A percentile compares a stretch with the other conserved stretches of the same genome.
These are phyloP conservation scores for Lasioglossum lativentre DNA, from an alignment of 2,888 invertebrate genomes.

Conservation along the genomic window DNA sequence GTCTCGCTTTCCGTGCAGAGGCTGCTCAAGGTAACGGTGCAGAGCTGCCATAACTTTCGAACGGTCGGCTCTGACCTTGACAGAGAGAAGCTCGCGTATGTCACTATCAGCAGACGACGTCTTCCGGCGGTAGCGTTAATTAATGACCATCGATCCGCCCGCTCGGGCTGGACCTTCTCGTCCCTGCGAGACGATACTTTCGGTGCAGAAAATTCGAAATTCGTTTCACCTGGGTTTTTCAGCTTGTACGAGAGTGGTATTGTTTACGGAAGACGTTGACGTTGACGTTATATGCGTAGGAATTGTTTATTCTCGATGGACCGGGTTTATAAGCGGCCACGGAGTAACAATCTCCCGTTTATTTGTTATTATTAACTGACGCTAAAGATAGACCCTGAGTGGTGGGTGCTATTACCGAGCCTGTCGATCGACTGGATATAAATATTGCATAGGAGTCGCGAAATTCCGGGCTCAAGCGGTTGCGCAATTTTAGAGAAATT, in stretches of 20 bases:
- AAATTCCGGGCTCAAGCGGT: background rate
- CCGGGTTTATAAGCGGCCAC: background rate
- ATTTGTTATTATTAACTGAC: slow-evolving; percentile 6
- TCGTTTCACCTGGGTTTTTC: slow-evolving; percentile 42
- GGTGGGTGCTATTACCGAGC: background rate
- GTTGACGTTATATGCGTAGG: background rate
- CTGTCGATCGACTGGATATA: background rate
- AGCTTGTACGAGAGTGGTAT: background rate
- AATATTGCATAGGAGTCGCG: background rate
- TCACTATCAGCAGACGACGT: slow-evolving; percentile 49
- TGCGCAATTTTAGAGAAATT: background rate
- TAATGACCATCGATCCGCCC: slow-evolving; percentile 71
- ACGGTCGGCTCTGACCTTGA: slow-evolving; percentile 63
- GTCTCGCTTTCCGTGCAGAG: slow-evolving; percentile 15
- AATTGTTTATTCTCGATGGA: background rate
- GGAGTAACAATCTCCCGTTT: background rate
- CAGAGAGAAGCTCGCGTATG: slow-evolving; percentile 56
- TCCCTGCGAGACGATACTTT: slow-evolving; percentile 25
- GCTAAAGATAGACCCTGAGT: background rate
- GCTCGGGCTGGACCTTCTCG: slow-evolving; percentile 55
- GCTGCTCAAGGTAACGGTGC: slow-evolving; percentile 49
- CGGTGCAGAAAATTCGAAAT: background rate
- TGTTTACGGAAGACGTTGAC: background rate
- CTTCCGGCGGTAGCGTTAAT: slow-evolving; percentile 64
- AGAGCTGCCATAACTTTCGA: slow-evolving; percentile 60